These are phyloP conservation scores for Onchidella celtica DNA, from an alignment of 2,888 invertebrate species.

Conservation along the genomic window DNA sequence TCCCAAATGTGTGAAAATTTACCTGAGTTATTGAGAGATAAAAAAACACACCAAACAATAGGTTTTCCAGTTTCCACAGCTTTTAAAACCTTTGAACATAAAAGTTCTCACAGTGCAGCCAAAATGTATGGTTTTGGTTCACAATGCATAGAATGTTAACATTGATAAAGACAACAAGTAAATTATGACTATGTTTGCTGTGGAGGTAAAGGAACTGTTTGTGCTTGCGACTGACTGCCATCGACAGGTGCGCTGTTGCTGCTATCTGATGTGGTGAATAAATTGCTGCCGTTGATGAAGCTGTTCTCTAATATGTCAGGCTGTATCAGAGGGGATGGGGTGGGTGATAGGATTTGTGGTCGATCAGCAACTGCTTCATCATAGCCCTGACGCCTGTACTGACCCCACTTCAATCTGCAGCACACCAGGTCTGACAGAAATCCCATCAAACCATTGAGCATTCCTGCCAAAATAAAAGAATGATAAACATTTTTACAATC, in stretches of 20 bases:
- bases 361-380: slow-evolving; percentile 29
- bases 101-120: no score
- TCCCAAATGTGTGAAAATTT: no score
- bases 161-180: no score
- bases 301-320: slow-evolving; percentile 30
- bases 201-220: no score
- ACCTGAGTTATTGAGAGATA: no score
- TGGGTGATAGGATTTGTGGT: slow-evolving; percentile 1
- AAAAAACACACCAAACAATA: no score
- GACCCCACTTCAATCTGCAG: slow-evolving; percentile 67
- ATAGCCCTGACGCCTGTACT: slow-evolving; percentile 52
- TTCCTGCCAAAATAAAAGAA: slow-evolving; percentile 66
- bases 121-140: no score
- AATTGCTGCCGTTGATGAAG: slow-evolving; percentile 22
- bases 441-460: slow-evolving; percentile 70
- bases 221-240: neutral
- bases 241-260: neutral
- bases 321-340: slow-evolving; percentile 26
- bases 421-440: slow-evolving; percentile 71
- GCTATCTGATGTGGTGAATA: slow-evolving; percentile 20
- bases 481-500: no score
- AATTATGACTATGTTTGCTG: no score
- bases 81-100: no score
- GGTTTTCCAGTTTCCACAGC: no score
- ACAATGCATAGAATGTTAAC: no score